Evolutionary conservation across 2,888 invertebrate species (phyloP).

Genomic region (Dysmachus trigonus): DNA sequence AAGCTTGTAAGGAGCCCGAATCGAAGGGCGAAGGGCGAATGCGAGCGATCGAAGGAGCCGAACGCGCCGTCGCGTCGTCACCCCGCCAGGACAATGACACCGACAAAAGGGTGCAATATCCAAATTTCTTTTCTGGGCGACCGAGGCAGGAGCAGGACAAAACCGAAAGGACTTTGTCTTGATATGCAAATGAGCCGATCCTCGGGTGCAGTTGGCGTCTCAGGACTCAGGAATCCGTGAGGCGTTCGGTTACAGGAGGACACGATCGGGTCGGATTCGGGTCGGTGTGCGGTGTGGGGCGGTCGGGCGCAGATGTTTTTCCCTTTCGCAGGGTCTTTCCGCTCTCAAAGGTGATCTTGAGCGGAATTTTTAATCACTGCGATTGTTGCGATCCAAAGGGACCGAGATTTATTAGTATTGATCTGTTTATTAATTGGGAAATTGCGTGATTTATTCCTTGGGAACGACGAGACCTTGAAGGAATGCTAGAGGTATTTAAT

Average conservation of each 20-base stretch:
- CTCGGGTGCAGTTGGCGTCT: neutral
- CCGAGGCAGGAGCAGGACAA: neutral
- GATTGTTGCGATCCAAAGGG: constrained; percentile 13
- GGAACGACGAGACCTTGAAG: constrained; percentile 18
- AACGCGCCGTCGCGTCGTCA: neutral
- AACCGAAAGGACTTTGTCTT: constrained; percentile 33
- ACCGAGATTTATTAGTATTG: constrained; percentile 43
- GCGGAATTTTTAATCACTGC: constrained; percentile 35
- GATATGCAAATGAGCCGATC: constrained; percentile 30
- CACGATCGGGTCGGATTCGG: neutral
- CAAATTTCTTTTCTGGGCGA: constrained; percentile 6
- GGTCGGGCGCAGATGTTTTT: constrained; percentile 26
- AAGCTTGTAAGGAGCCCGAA: neutral
- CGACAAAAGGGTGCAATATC: constrained; percentile 30
- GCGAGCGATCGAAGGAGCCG: neutral
- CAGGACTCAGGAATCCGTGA: neutral
- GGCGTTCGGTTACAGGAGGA: neutral
- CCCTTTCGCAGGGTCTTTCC: neutral
- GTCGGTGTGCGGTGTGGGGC: neutral
- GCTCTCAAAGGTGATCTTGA: neutral
- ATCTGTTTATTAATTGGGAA: constrained; percentile 37
- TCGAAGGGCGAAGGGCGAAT: neutral
- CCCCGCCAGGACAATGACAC: constrained; percentile 16
- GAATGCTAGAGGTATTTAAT: neutral
- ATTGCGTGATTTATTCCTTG: constrained; percentile 12